Conservation (phyloP, 1,140 invertebrate species). For the Onthophagus taurus region DNA sequence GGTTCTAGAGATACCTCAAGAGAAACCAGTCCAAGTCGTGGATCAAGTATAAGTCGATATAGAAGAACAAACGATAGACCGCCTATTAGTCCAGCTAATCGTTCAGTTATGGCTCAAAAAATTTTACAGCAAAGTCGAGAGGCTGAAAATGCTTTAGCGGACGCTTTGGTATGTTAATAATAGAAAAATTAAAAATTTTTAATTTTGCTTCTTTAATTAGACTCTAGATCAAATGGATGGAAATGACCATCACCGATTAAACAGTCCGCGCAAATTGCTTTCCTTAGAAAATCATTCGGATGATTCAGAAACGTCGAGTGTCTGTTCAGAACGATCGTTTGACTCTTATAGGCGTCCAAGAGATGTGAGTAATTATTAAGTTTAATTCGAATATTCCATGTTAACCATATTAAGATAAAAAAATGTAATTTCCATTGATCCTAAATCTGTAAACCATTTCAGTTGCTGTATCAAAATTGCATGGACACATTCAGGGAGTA, state of each 20-base stretch:
- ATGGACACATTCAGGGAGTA: too few relatives aligned
- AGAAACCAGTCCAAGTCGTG: conserved; percentile 52
- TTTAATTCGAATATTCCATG: too few relatives aligned
- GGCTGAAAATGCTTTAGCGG: conserved; percentile 72
- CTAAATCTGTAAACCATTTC: too few relatives aligned
- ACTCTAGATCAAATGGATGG: conserved; percentile 12
- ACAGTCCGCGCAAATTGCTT: conserved; percentile 28
- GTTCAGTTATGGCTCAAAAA: conserved; percentile 65
- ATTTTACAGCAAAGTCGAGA: conserved; percentile 82
- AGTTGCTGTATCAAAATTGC: too few relatives aligned
- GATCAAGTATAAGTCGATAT: conserved; percentile 25
- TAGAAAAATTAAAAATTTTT: conserved; percentile 1
- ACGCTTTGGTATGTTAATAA: conserved; percentile 52
- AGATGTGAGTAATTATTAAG: conserved; percentile 62
- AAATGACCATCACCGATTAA: conserved; percentile 15
- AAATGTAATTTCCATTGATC: too few relatives aligned
- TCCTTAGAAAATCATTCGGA: conserved; percentile 45
- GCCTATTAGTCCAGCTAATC: conserved; percentile 40
- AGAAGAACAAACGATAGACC: conserved; percentile 44
- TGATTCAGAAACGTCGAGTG: conserved; percentile 88
- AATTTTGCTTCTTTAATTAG: conserved; percentile 8
- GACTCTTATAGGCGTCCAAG: conserved; percentile 70
- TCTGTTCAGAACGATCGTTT: conserved; percentile 85
- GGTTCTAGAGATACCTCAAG: conserved; percentile 57
- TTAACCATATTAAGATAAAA: too few relatives aligned